Percentiles rank a stretch among this genome's conserved stretches.
phyloP scores from a whole-genome alignment of 2,888 invertebrate species.

The Unio pictorum region DNA sequence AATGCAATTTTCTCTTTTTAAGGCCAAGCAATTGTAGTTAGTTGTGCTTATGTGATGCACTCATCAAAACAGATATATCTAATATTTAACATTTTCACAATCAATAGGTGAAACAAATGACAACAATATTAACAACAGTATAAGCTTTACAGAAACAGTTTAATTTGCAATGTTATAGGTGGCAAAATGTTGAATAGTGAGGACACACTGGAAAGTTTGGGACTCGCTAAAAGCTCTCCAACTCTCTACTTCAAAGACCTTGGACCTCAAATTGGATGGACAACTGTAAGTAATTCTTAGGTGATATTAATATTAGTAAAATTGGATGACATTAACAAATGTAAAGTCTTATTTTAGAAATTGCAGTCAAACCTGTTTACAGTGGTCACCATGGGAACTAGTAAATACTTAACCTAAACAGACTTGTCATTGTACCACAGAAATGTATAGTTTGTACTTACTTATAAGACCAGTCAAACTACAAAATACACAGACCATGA shows the following conservation, averaged over 20 bases:
- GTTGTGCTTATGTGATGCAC: too few relatives aligned
- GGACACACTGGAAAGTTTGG: conserved; percentile 79
- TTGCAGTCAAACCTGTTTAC: too few relatives aligned
- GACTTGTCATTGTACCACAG: too few relatives aligned
- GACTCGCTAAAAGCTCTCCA: conserved; percentile 76
- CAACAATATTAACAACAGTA: too few relatives aligned
- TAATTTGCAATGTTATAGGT: conserved; percentile 51
- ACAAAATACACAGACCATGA: too few relatives aligned
- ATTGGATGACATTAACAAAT: not conserved
- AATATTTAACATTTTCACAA: too few relatives aligned
- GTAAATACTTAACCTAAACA: not conserved
- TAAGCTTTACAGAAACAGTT: not conserved
- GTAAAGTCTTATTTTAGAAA: not conserved
- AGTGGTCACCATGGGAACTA: not conserved
- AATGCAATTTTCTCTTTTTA: too few relatives aligned
- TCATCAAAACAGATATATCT: too few relatives aligned
- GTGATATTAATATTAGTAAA: not conserved
- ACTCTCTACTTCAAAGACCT: conserved; percentile 94
- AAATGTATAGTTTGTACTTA: too few relatives aligned
- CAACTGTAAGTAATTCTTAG: conserved; percentile 77
- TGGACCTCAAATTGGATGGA: conserved; percentile 98
- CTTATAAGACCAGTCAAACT: too few relatives aligned
- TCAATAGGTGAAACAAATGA: too few relatives aligned
- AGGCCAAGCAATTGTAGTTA: too few relatives aligned
- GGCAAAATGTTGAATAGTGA: conserved; percentile 88